These are phyloP conservation scores for Heterochromis multidens DNA, from an alignment of 2,113 vertebrate species.

Conservation along the genomic window DNA sequence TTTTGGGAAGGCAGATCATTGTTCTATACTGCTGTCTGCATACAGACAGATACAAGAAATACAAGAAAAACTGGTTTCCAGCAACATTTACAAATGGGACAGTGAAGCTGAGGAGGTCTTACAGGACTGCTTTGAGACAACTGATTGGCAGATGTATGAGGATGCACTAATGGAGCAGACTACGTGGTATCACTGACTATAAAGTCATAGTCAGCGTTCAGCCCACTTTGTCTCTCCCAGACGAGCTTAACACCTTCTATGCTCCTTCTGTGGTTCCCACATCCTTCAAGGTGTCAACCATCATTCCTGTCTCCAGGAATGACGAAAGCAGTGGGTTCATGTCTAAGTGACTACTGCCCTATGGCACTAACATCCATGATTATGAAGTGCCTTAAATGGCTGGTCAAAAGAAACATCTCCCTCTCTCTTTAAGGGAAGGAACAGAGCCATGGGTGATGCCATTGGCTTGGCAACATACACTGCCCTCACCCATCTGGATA, in stretches of 20 bases:
- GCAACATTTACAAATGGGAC: background rate
- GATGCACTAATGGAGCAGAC: background rate
- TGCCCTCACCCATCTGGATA: too few species aligned
- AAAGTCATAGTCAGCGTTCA: background rate
- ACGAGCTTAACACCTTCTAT: background rate
- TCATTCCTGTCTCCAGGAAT: too few species aligned
- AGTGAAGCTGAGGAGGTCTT: background rate
- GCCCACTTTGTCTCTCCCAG: background rate
- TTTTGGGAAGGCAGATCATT: background rate
- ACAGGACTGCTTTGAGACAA: background rate
- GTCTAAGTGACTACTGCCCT: too few species aligned
- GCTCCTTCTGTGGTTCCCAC: background rate
- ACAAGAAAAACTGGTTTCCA: background rate
- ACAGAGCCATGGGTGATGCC: too few species aligned
- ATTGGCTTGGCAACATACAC: too few species aligned
- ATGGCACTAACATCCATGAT: too few species aligned
- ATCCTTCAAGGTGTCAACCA: too few species aligned
- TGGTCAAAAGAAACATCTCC: too few species aligned
- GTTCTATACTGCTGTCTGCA: background rate
- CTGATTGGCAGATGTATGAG: background rate
- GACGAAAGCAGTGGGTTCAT: too few species aligned
- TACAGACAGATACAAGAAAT: background rate
- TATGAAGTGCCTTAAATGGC: too few species aligned
- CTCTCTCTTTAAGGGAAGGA: too few species aligned
- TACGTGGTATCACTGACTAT: background rate